Conservation (phyloP, 2,113 vertebrate genomes). For the Miniopterus natalensis region DNA sequence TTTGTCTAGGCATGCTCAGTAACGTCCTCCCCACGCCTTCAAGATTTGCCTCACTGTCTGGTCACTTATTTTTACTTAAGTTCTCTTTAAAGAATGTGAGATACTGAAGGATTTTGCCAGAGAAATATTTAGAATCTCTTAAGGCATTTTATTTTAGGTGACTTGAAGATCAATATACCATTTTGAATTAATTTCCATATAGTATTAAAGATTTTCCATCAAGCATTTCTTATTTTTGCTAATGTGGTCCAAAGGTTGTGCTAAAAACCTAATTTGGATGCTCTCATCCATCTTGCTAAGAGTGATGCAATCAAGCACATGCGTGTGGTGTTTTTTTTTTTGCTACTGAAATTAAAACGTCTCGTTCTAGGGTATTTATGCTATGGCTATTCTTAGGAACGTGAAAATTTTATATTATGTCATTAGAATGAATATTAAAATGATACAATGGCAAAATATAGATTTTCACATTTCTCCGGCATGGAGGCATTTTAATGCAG, state of each 20-base stretch:
- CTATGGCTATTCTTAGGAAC: slow-evolving; percentile 80
- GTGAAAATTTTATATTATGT: slow-evolving; percentile 85
- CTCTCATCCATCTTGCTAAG: slow-evolving; percentile 77
- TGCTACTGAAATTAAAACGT: slow-evolving; percentile 86
- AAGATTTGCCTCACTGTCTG: not conserved
- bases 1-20: not conserved
- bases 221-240: slow-evolving; percentile 87
- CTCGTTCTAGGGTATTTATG: slow-evolving; percentile 85
- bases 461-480: slow-evolving; percentile 84
- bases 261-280: slow-evolving; percentile 76
- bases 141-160: slow-evolving; percentile 74
- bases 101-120: slow-evolving; percentile 22
- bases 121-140: slow-evolving; percentile 81
- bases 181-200: slow-evolving; percentile 80
- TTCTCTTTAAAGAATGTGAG: slow-evolving; percentile 54
- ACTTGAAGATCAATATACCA: slow-evolving; percentile 79
- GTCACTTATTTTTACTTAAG: not conserved
- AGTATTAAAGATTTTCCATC: slow-evolving; percentile 88
- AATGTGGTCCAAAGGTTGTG: slow-evolving; percentile 85
- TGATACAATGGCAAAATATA: slow-evolving; percentile 84
- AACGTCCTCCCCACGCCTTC: not conserved
- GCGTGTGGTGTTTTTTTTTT: slow-evolving; percentile 50
- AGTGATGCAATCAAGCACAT: slow-evolving; percentile 65
- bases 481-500: slow-evolving; percentile 71
- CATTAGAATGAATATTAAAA: slow-evolving; percentile 88